Evolutionary conservation across 2,888 invertebrate species (phyloP).

Genomic region (Drosophila helvetica): DNA sequence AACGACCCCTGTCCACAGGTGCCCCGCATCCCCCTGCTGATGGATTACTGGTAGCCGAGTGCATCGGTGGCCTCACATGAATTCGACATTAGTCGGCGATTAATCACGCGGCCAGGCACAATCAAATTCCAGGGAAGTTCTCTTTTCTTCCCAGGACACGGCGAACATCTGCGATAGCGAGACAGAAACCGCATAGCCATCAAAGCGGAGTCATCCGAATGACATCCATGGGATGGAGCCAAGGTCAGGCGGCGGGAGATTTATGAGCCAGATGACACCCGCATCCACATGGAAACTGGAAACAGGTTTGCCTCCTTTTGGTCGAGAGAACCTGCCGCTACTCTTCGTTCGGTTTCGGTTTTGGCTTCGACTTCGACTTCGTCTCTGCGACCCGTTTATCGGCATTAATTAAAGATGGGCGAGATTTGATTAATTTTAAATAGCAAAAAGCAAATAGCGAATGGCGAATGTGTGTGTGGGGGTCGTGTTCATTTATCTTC

Average conservation of each 20-base stretch:
- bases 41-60: constrained; percentile 30
- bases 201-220: neutral
- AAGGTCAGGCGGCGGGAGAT: constrained; percentile 56
- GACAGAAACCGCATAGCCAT: constrained; percentile 5
- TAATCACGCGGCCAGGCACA: constrained; percentile 56
- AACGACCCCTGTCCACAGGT: constrained; percentile 15
- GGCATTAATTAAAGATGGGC: constrained; percentile 73
- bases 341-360: constrained; percentile 29
- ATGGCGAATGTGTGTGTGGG: constrained; percentile 9
- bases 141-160: constrained; percentile 56
- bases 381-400: constrained; percentile 58
- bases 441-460: constrained; percentile 48
- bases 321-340: constrained; percentile 15
- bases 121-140: constrained; percentile 45
- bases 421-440: constrained; percentile 67
- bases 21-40: neutral
- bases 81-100: constrained; percentile 64
- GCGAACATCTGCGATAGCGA: constrained; percentile 44
- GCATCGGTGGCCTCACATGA: constrained; percentile 29
- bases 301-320: constrained; percentile 58
- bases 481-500: constrained; percentile 33
- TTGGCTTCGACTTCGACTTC: constrained; percentile 29
- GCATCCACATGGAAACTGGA: constrained; percentile 59
- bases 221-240: constrained; percentile 3
- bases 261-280: constrained; percentile 75